A percentile compares a stretch with the other conserved stretches of the same genome.
phyloP scores from a whole-genome alignment of 2,113 vertebrate species.

The Telmatochromis sp. region DNA sequence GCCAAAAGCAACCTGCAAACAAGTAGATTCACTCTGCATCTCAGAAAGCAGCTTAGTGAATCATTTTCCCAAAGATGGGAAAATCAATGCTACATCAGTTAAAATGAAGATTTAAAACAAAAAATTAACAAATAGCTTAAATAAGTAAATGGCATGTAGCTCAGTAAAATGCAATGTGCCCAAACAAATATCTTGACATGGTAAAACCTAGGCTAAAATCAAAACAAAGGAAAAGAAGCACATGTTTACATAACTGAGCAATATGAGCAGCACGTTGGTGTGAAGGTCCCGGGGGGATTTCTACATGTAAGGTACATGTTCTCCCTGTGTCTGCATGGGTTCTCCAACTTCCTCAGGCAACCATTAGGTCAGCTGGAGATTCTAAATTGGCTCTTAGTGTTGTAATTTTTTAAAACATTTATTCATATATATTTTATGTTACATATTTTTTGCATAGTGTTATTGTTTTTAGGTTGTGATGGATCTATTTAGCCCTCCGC shows the following conservation, averaged over 20 bases:
- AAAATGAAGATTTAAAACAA: neutral
- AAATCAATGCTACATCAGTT: neutral
- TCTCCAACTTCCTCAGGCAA: neutral
- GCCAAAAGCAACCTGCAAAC: neutral
- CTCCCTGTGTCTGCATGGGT: neutral
- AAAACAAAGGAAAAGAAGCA: neutral
- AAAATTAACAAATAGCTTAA: neutral
- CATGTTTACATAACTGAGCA: neutral
- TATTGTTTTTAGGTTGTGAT: neutral
- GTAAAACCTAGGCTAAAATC: neutral
- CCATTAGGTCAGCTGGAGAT: rapidly evolving
- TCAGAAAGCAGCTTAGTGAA: neutral
- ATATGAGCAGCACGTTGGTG: neutral
- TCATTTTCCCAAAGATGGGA: neutral
- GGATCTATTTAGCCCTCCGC: rapidly evolving
- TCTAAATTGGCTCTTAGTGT: neutral
- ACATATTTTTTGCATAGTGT: neutral
- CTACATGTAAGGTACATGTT: neutral
- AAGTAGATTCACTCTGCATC: neutral
- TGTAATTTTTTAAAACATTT: rapidly evolving
- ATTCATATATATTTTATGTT: neutral
- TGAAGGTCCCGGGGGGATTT: neutral
- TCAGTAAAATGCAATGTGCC: neutral
- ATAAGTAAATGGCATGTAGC: neutral
- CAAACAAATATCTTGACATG: rapidly evolving